Conservation (phyloP, 2,888 invertebrate species). For the Mythimna albipuncta region DNA sequence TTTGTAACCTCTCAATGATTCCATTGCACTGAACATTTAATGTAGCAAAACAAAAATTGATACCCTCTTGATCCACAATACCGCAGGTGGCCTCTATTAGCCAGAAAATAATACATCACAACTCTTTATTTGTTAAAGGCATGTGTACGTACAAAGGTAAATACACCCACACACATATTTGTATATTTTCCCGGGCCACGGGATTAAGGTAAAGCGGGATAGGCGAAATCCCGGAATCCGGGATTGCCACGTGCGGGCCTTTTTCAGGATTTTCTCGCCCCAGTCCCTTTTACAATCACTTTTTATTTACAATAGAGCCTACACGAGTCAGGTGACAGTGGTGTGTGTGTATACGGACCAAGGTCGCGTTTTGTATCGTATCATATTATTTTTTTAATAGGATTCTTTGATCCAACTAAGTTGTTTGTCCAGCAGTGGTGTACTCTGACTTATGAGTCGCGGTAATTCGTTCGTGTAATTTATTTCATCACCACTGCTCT, state of each 20-base stretch:
- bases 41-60: neutral
- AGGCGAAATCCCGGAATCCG: constrained; percentile 77
- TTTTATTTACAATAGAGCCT: constrained; percentile 66
- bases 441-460: no score
- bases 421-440: no score
- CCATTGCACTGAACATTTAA: neutral
- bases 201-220: constrained; percentile 82
- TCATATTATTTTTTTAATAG: constrained; percentile 31
- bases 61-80: constrained; percentile 13
- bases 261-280: constrained; percentile 80
- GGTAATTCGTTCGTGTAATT: no score
- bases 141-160: constrained; percentile 52
- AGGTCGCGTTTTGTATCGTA: constrained; percentile 43
- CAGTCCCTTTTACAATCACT: constrained; percentile 69
- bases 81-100: constrained; percentile 35
- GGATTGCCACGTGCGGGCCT: constrained; percentile 79
- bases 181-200: constrained; percentile 71
- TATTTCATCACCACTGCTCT: no score
- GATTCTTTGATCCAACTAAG: neutral
- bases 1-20: neutral
- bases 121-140: constrained; percentile 56
- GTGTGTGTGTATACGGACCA: constrained; percentile 43
- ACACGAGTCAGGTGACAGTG: constrained; percentile 49
- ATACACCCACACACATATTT: constrained; percentile 57
- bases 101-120: constrained; percentile 47